These are phyloP conservation scores for Chaitophorus viminalis DNA, from an alignment of 2,888 invertebrate genomes.

Conservation along the genomic window DNA sequence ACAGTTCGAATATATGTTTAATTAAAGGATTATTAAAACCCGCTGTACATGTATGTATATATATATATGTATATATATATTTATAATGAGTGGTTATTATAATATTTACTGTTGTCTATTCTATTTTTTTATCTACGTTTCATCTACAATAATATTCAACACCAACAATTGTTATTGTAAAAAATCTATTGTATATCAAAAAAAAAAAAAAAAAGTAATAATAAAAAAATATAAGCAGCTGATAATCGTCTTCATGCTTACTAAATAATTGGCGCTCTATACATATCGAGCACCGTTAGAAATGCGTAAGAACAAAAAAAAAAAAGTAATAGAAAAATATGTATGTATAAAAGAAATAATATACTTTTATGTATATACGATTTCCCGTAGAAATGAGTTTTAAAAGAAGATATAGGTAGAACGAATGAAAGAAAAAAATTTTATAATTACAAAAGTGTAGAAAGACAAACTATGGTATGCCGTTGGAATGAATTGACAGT, in stretches of 20 bases:
- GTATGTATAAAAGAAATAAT: not conserved
- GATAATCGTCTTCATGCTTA: conserved; percentile 50
- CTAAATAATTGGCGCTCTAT: conserved; percentile 45
- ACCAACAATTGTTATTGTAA: conserved; percentile 46
- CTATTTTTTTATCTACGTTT: conserved; percentile 52
- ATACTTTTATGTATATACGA: not conserved
- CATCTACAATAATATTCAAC: conserved; percentile 52
- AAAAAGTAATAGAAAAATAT: not conserved
- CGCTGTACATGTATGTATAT: conserved; percentile 52
- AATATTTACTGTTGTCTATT: conserved; percentile 53
- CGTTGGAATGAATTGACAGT: not conserved
- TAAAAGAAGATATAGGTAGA: conserved; percentile 7
- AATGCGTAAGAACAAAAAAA: conserved; percentile 18
- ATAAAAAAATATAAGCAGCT: conserved; percentile 26
- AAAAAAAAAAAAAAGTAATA: conserved; percentile 19
- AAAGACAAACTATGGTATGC: not conserved
- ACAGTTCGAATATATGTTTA: conserved; percentile 38
- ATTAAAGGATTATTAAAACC: conserved; percentile 30
- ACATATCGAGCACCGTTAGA: conserved; percentile 43
- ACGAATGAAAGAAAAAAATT: conserved; percentile 24
- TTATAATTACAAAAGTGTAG: conserved; percentile 4
- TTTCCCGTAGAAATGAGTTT: conserved; percentile 6
- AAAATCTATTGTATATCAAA: conserved; percentile 36
- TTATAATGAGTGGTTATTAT: conserved; percentile 44
- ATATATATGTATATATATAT: conserved; percentile 17